Evolutionary conservation across 2,888 invertebrate genomes (phyloP).

Genomic region (Tetrapedia diversipes): DNA sequence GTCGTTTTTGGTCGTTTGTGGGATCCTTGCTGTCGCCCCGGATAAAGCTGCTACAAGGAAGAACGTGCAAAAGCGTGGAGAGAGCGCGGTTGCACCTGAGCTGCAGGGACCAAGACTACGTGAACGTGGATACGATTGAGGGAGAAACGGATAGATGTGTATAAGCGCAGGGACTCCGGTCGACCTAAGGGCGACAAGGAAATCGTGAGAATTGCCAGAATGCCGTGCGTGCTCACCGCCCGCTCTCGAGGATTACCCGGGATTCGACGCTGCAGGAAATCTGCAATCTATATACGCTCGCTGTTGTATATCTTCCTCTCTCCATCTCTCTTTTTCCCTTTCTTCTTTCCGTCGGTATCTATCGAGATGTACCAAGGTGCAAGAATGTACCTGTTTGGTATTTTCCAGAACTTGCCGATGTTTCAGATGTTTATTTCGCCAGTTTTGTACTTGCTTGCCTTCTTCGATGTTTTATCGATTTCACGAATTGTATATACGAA

Average conservation of each 20-base stretch:
- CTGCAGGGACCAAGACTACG: constrained; percentile 27
- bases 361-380: constrained; percentile 32
- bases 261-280: constrained; percentile 64
- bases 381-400: constrained; percentile 53
- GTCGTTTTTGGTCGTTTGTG: constrained; percentile 41
- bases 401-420: constrained; percentile 31
- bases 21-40: constrained; percentile 23
- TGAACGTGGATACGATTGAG: constrained; percentile 34
- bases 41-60: constrained; percentile 41
- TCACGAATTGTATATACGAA: too few relatives aligned
- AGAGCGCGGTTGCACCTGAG: constrained; percentile 51
- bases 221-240: constrained; percentile 72
- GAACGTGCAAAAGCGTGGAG: constrained; percentile 28
- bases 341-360: background rate
- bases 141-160: constrained; percentile 37
- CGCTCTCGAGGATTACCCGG: constrained; percentile 72
- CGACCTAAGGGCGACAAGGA: constrained; percentile 45
- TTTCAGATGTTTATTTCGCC: constrained; percentile 26
- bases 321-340: background rate
- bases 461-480: background rate
- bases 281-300: constrained; percentile 58
- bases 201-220: constrained; percentile 74
- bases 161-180: constrained; percentile 35
- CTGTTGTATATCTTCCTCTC: background rate
- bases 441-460: background rate